phyloP scores from a whole-genome alignment of 2,888 invertebrate genomes.

The Dynastes tityus region DNA sequence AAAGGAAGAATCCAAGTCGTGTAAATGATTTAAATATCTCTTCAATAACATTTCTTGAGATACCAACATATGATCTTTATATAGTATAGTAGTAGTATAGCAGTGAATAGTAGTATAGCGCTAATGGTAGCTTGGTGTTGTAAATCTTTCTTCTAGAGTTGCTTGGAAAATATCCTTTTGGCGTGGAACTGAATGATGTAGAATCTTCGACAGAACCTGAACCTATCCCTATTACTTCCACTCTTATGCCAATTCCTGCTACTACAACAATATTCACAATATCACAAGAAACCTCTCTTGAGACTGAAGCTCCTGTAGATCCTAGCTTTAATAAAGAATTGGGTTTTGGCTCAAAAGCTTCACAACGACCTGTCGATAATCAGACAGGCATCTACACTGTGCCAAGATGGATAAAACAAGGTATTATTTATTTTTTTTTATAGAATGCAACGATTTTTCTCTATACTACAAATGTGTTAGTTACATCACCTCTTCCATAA shows the following conservation, averaged over 20 bases:
- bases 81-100: too few species aligned
- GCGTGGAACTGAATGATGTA: background rate
- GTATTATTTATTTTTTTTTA: background rate
- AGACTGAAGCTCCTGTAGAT: background rate
- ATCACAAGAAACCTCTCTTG: background rate
- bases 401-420: background rate
- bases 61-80: too few species aligned
- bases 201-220: slow-evolving; percentile 1
- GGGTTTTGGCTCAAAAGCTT: background rate
- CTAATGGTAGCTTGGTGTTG: slow-evolving; percentile 28
- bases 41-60: too few species aligned
- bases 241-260: background rate
- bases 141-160: slow-evolving; percentile 19
- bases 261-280: background rate
- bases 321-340: background rate
- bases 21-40: too few species aligned
- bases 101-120: background rate
- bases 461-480: too few species aligned
- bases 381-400: background rate
- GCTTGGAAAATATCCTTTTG: slow-evolving; percentile 24
- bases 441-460: slow-evolving; percentile 6
- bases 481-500: too few species aligned
- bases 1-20: background rate
- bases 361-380: background rate
- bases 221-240: background rate